Evolutionary conservation across 2,888 invertebrate genomes (phyloP).

Genomic region (Lagria hirta): DNA sequence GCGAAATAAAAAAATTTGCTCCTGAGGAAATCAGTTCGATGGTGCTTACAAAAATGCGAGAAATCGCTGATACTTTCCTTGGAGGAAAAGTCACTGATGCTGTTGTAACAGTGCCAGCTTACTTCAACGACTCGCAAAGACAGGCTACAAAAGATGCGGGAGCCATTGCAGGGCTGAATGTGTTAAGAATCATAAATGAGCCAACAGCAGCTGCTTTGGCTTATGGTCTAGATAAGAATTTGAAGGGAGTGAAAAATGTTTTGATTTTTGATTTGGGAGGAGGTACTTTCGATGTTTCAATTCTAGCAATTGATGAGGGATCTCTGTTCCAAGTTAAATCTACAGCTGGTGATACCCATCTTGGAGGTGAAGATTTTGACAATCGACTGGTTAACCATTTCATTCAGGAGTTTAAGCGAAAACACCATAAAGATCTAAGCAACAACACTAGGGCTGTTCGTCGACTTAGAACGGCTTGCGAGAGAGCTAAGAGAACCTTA

Average conservation of each 20-base stretch:
- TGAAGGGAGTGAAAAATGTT: constrained; percentile 73
- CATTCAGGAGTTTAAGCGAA: constrained; percentile 74
- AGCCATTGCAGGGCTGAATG: constrained; percentile 80
- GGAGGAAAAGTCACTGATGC: constrained; percentile 71
- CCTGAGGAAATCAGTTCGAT: constrained; percentile 86
- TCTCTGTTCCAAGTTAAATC: constrained; percentile 78
- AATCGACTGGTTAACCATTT: constrained; percentile 78
- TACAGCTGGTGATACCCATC: constrained; percentile 80
- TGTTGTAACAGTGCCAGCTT: constrained; percentile 82
- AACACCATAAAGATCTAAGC: constrained; percentile 69
- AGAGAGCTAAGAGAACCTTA: constrained; percentile 74
- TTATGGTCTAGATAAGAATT: constrained; percentile 77
- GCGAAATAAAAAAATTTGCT: constrained; percentile 72
- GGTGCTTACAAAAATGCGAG: constrained; percentile 83
- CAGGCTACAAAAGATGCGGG: constrained; percentile 92
- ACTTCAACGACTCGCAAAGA: constrained; percentile 80
- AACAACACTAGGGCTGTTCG: constrained; percentile 77
- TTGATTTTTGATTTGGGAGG: constrained; percentile 79
- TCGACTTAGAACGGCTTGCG: constrained; percentile 82
- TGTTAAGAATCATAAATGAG: constrained; percentile 87
- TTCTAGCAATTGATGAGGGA: constrained; percentile 85
- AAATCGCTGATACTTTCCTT: constrained; percentile 74
- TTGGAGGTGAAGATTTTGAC: constrained; percentile 80
- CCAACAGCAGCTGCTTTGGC: constrained; percentile 87
- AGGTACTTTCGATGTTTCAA: constrained; percentile 91